phyloP scores from a whole-genome alignment of 2,888 invertebrate species.

The Hydrotaea diabolus region DNA sequence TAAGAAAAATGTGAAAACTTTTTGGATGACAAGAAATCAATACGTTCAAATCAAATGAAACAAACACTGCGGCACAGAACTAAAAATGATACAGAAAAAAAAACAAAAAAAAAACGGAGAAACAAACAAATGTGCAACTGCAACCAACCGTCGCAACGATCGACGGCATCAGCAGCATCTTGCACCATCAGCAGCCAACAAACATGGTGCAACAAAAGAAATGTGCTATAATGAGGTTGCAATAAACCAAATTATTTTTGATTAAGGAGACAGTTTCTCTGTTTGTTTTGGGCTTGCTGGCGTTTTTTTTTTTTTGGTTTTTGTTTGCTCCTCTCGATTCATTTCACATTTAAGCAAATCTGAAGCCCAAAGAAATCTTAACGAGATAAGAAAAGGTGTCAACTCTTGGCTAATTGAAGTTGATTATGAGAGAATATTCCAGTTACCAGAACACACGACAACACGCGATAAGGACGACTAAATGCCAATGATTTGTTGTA shows the following conservation, averaged over 20 bases:
- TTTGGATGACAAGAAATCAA: slow-evolving; percentile 69
- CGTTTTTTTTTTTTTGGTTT: neutral
- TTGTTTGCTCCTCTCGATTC: neutral
- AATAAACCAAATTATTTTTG: slow-evolving; percentile 41
- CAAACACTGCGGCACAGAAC: neutral
- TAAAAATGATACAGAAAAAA: neutral
- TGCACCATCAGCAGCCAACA: neutral
- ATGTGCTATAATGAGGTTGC: slow-evolving; percentile 42
- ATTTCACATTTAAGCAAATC: neutral
- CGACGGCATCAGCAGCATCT: neutral
- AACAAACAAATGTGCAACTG: slow-evolving; percentile 21
- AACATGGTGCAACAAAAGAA: neutral
- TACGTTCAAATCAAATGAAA: slow-evolving; percentile 66
- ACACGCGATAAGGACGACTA: slow-evolving; percentile 19
- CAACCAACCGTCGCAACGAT: neutral
- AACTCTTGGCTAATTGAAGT: slow-evolving; percentile 68
- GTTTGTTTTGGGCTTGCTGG: neutral
- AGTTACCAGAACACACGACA: slow-evolving; percentile 55
- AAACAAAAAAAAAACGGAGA: neutral
- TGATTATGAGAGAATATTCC: slow-evolving; percentile 67
- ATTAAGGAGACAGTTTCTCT: slow-evolving; percentile 33
- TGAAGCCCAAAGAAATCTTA: slow-evolving; percentile 18
- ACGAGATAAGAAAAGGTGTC: slow-evolving; percentile 67
- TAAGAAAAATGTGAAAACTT: slow-evolving; percentile 76
- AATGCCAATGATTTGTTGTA: slow-evolving; percentile 27